phyloP scores from a whole-genome alignment of 2,797 vertebrate genomes.

The Chrosomus eos region DNA sequence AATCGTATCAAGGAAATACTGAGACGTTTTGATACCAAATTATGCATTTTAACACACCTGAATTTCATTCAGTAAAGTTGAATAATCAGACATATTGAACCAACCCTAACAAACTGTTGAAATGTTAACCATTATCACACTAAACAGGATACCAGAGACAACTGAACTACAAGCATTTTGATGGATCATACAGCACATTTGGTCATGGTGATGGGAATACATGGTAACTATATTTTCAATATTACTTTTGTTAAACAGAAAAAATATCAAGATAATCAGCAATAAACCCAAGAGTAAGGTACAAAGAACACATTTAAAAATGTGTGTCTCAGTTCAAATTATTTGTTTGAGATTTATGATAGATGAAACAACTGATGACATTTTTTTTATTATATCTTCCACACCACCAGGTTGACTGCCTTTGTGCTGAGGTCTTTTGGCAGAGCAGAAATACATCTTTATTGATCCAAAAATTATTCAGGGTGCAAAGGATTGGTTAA shows the following conservation, averaged over 20 bases:
- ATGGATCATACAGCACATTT: conserved; percentile 82
- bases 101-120: neutral
- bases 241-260: neutral
- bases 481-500: too few relatives aligned
- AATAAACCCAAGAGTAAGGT: neutral
- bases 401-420: conserved; percentile 80
- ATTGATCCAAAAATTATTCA: too few relatives aligned
- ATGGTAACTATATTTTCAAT: conserved; percentile 8
- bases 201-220: conserved; percentile 65
- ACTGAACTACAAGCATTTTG: conserved; percentile 74
- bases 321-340: too few relatives aligned
- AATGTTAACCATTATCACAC: neutral
- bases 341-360: too few relatives aligned
- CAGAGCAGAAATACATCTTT: too few relatives aligned
- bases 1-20: neutral
- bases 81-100: neutral
- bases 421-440: too few relatives aligned
- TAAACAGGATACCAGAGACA: conserved; percentile 82
- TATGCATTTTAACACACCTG: neutral
- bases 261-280: too few relatives aligned
- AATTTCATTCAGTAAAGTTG: neutral
- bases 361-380: too few relatives aligned
- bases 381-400: neutral
- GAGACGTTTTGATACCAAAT: neutral
- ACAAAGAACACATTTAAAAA: neutral